Percentiles rank a stretch among this genome's conserved stretches.
phyloP scores from a whole-genome alignment of 2,888 invertebrate genomes.

The Labia minor region DNA sequence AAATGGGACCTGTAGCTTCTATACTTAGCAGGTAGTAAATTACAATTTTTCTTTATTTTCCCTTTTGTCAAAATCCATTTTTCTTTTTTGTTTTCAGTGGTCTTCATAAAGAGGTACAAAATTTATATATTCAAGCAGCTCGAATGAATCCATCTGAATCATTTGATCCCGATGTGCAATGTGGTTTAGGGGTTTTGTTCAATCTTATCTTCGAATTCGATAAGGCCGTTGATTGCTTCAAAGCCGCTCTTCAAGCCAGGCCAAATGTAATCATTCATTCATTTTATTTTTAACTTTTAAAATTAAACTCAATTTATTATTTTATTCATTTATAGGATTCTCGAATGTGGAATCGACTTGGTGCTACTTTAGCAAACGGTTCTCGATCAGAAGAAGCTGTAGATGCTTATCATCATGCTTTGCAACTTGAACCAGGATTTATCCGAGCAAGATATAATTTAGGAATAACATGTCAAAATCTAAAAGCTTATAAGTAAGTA shows the following conservation, averaged over 20 bases:
- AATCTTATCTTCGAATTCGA: conserved; percentile 89
- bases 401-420: conserved; percentile 84
- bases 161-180: conserved; percentile 84
- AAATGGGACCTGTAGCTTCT: conserved; percentile 37
- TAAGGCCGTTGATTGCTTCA: conserved; percentile 94
- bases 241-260: conserved; percentile 71
- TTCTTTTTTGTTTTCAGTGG: conserved; percentile 35
- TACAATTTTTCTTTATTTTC: conserved; percentile 26
- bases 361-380: conserved; percentile 94
- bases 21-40: conserved; percentile 40
- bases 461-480: conserved; percentile 93
- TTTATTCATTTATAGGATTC: conserved; percentile 56
- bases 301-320: neutral
- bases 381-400: conserved; percentile 91
- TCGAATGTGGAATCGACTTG: conserved; percentile 91
- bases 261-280: conserved; percentile 52
- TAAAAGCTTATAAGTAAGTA: conserved; percentile 66
- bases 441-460: conserved; percentile 95
- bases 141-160: conserved; percentile 55
- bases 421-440: conserved; percentile 87
- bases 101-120: conserved; percentile 54
- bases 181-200: conserved; percentile 88
- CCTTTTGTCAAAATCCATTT: conserved; percentile 14
- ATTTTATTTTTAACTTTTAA: too few species aligned
- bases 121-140: conserved; percentile 67